These are phyloP conservation scores for Panthera tigris DNA, from an alignment of 2,113 vertebrate species.

Conservation along the genomic window DNA sequence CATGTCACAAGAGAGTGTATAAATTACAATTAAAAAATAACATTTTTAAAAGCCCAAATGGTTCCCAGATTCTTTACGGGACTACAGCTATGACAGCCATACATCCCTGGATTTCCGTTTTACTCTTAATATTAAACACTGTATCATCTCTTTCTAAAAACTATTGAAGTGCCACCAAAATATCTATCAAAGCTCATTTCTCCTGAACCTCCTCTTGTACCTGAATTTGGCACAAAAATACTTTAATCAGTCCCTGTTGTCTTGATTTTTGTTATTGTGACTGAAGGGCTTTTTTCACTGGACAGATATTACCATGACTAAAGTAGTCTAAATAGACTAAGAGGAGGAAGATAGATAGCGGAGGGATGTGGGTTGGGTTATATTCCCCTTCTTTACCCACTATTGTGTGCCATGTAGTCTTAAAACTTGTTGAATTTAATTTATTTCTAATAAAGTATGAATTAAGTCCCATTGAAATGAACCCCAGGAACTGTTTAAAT, in stretches of 20 bases:
- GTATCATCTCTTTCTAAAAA: not conserved
- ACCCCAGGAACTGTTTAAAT: constrained; percentile 11
- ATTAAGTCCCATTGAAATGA: constrained; percentile 22
- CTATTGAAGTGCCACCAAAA: constrained; percentile 31
- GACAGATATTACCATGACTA: not conserved
- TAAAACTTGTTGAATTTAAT: constrained; percentile 41
- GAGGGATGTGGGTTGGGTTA: not conserved
- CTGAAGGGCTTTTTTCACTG: not conserved
- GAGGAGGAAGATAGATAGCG: not conserved
- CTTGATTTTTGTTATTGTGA: not conserved
- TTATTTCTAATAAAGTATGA: constrained; percentile 38
- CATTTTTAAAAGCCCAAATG: not conserved
- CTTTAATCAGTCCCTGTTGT: not conserved
- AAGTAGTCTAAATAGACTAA: not conserved
- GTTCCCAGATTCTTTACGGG: constrained; percentile 18
- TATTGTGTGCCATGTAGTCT: not conserved
- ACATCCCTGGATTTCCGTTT: not conserved
- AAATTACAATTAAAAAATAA: not conserved
- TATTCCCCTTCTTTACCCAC: not conserved
- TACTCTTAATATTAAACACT: not conserved
- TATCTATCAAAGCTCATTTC: not conserved
- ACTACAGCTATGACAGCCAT: not conserved
- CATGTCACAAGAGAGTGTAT: not conserved
- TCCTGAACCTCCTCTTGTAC: not conserved
- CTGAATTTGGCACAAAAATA: not conserved